Evolutionary conservation across 2,113 vertebrate genomes (phyloP).

Genomic region (Otolemur garnettii): DNA sequence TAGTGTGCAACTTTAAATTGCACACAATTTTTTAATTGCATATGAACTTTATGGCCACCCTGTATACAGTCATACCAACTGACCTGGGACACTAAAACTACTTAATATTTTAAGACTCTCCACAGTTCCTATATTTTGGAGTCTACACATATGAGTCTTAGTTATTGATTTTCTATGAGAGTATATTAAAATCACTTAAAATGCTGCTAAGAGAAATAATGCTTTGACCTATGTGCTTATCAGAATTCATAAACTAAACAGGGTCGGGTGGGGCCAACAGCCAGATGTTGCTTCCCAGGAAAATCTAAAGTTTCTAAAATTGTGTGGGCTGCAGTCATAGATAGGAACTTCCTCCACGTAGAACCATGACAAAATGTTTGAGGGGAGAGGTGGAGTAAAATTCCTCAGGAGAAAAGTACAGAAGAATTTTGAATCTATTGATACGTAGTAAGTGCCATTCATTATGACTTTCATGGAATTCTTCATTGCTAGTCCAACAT

Average conservation of each 20-base stretch:
- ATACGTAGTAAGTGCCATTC: not conserved
- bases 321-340: not conserved
- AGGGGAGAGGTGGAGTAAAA: not conserved
- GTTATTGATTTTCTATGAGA: conserved; percentile 46
- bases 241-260: conserved; percentile 64
- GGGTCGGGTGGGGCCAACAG: not conserved
- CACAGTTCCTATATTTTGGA: not conserved
- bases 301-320: not conserved
- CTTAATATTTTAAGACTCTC: not conserved
- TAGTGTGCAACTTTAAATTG: no score
- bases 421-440: not conserved
- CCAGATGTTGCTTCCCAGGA: conserved; percentile 22
- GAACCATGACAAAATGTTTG: not conserved
- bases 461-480: not conserved
- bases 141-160: conserved; percentile 13
- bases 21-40: no score
- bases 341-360: not conserved
- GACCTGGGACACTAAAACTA: not conserved
- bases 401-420: not conserved
- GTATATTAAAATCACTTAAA: conserved; percentile 72
- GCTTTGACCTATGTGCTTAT: conserved; percentile 56
- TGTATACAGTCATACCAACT: not conserved
- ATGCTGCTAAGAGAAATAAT: conserved; percentile 32
- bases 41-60: no score
- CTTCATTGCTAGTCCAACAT: not conserved